Evolutionary conservation across 1,140 invertebrate genomes (phyloP).

Genomic region (Panagrolaimus sp.): DNA sequence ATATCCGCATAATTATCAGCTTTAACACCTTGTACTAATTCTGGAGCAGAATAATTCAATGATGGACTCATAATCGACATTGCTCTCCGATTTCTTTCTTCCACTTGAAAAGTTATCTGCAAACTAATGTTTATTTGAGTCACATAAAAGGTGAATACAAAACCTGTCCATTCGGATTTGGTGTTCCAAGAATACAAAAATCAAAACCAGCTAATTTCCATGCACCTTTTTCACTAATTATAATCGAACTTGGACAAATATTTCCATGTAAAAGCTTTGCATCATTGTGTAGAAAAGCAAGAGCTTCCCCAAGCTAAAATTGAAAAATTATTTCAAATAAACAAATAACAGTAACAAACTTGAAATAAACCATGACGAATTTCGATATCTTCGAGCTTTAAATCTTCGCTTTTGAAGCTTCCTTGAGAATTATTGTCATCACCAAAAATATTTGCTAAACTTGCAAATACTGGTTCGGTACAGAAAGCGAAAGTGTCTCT

Average conservation of each 20-base stretch:
- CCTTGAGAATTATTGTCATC: constrained; percentile 72
- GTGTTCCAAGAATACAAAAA: constrained; percentile 66
- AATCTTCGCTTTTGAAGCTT: constrained; percentile 70
- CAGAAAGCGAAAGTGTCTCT: constrained; percentile 91
- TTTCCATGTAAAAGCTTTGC: constrained; percentile 81
- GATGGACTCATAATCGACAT: constrained; percentile 64
- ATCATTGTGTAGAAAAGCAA: constrained; percentile 81
- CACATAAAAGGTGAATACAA: background rate
- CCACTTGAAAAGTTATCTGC: constrained; percentile 15
- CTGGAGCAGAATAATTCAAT: constrained; percentile 63
- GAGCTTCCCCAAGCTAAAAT: constrained; percentile 79
- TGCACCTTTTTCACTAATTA: constrained; percentile 85
- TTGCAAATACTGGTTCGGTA: constrained; percentile 88
- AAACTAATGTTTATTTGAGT: background rate
- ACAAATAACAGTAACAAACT: constrained; percentile 59
- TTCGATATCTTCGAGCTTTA: constrained; percentile 79
- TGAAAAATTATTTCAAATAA: background rate
- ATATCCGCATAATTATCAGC: constrained; percentile 62
- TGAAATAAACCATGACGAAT: constrained; percentile 92
- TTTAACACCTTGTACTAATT: constrained; percentile 60
- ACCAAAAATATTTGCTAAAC: constrained; percentile 78
- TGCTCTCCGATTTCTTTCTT: constrained; percentile 62
- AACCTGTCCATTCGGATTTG: constrained; percentile 1
- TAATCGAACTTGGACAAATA: constrained; percentile 81
- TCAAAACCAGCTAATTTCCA: constrained; percentile 94